Conservation (phyloP, 2,113 vertebrate genomes). For the Lipotes vexillifer region DNA sequence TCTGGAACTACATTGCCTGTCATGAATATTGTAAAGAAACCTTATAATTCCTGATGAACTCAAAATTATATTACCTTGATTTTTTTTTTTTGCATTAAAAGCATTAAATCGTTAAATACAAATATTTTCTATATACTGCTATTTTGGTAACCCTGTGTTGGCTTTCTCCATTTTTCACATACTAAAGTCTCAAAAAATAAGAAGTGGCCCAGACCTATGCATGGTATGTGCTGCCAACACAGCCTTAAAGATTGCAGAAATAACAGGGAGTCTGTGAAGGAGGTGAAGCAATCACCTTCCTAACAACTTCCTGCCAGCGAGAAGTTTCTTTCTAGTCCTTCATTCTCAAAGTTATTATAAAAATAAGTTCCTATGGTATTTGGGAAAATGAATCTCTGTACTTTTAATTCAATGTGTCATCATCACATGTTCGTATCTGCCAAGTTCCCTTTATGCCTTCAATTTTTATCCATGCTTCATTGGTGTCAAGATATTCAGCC, state of each 20-base stretch:
- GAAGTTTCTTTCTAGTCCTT: background rate
- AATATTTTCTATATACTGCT: background rate
- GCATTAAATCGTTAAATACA: background rate
- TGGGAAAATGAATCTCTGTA: background rate
- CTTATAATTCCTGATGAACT: background rate
- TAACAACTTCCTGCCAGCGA: background rate
- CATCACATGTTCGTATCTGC: background rate
- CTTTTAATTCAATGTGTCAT: background rate
- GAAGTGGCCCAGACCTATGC: background rate
- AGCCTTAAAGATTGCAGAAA: no score
- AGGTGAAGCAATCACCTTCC: background rate
- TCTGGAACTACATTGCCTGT: background rate
- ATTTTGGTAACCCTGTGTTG: background rate
- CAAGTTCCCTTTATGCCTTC: background rate
- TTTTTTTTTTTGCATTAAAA: background rate
- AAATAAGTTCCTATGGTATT: background rate
- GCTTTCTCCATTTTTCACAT: conserved; percentile 15
- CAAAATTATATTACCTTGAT: background rate
- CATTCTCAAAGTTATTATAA: background rate
- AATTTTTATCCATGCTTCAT: background rate
- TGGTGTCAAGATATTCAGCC: background rate
- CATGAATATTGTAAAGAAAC: conserved; percentile 26
- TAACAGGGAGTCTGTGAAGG: background rate
- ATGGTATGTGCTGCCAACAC: background rate
- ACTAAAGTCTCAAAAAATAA: background rate